These are phyloP conservation scores for Lasiommata megera DNA, from an alignment of 2,888 invertebrate species.

Conservation along the genomic window DNA sequence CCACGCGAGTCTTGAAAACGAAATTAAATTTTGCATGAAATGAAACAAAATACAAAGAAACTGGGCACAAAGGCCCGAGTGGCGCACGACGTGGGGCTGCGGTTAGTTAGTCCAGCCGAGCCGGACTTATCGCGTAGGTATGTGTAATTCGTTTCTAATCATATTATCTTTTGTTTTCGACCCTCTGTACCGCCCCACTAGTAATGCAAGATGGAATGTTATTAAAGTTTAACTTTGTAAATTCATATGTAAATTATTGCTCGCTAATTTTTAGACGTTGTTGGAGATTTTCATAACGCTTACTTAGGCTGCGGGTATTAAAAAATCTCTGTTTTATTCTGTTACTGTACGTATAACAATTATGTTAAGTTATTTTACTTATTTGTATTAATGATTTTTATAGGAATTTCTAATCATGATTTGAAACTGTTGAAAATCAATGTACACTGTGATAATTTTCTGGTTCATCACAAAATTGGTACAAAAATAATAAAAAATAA, in stretches of 20 bases:
- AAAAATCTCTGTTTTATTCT: neutral
- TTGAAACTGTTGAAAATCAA: too few species aligned
- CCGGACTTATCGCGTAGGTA: conserved; percentile 45
- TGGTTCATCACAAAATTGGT: too few species aligned
- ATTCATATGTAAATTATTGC: too few species aligned
- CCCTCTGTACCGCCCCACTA: conserved; percentile 36
- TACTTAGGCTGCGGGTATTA: neutral
- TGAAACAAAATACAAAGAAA: conserved; percentile 80
- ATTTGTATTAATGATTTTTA: too few species aligned
- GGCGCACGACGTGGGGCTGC: conserved; percentile 56
- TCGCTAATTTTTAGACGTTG: neutral
- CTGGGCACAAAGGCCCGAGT: conserved; percentile 71
- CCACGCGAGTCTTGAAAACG: conserved; percentile 80
- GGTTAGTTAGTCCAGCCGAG: conserved; percentile 62
- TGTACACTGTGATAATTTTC: too few species aligned
- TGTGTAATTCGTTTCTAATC: conserved; percentile 76
- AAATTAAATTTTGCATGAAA: conserved; percentile 82
- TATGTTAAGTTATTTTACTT: too few species aligned
- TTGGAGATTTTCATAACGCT: neutral
- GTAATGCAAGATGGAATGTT: conserved; percentile 49
- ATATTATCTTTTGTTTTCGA: conserved; percentile 66
- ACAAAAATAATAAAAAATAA: too few species aligned
- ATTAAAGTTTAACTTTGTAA: conserved; percentile 31
- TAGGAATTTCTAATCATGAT: too few species aligned
- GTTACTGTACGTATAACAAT: neutral